These are phyloP conservation scores for Echeneis naucrates DNA, from an alignment of 2,797 vertebrate species.

Conservation along the genomic window DNA sequence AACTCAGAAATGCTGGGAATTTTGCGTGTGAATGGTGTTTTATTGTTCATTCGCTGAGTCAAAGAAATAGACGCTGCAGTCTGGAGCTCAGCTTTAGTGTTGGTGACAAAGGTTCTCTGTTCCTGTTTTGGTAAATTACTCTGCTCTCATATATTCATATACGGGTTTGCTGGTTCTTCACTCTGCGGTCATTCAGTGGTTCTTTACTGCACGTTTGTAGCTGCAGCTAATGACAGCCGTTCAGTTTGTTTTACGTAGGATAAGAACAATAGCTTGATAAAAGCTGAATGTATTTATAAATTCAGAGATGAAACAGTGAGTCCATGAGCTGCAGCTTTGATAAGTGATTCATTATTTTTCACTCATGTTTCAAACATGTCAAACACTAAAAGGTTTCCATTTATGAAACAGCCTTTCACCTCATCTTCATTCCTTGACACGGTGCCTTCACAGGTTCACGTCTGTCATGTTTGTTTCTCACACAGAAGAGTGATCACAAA, in stretches of 20 bases:
- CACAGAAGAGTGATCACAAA: no score
- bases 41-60: not conserved
- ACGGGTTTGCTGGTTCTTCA: not conserved
- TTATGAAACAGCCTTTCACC: no score
- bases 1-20: not conserved
- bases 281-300: not conserved
- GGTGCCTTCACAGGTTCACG: no score
- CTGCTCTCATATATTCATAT: not conserved
- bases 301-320: not conserved
- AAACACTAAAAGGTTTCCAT: no score
- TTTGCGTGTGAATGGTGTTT: not conserved
- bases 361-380: no score
- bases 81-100: conserved; percentile 1
- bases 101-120: conserved; percentile 43
- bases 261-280: not conserved
- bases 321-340: no score
- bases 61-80: conserved; percentile 39
- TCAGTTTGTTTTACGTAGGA: not conserved
- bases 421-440: no score
- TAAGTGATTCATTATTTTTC: no score
- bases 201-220: no score
- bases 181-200: no score
- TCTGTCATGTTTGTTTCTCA: no score
- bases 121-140: conserved; percentile 48
- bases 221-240: no score